phyloP scores from a whole-genome alignment of 2,888 invertebrate species.

The Muschampia staudingeri region DNA sequence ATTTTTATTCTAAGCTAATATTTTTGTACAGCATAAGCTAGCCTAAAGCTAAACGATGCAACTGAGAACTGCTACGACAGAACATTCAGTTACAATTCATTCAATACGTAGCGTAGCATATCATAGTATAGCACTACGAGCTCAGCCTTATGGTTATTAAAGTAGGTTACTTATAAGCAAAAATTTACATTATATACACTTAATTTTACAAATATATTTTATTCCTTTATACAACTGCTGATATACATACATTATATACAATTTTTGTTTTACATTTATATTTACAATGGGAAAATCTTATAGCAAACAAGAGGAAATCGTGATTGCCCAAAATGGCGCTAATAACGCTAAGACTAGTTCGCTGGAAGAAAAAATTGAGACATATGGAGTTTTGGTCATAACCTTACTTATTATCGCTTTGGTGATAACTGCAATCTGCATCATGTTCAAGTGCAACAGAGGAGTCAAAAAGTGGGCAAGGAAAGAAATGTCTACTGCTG shows the following conservation, averaged over 20 bases:
- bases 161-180: conserved; percentile 2
- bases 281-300: conserved; percentile 20
- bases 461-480: conserved; percentile 13
- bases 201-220: neutral
- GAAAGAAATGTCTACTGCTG: conserved; percentile 11
- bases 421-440: neutral
- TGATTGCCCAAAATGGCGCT: conserved; percentile 13
- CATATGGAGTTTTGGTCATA: neutral
- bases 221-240: neutral
- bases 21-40: too few species aligned
- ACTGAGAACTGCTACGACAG: too few species aligned
- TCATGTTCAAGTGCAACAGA: conserved; percentile 4
- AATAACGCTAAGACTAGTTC: conserved; percentile 3
- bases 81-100: too few species aligned
- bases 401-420: neutral
- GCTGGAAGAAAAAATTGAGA: conserved; percentile 3
- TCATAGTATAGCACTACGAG: too few species aligned
- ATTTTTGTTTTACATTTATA: neutral
- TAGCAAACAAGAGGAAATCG: conserved; percentile 16
- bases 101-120: too few species aligned
- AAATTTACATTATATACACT: conserved; percentile 7
- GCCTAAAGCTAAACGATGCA: too few species aligned
- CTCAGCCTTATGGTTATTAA: neutral
- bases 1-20: too few species aligned
- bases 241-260: neutral